Conservation (phyloP, 1,140 invertebrate genomes). For the Stenopsyche tienmushanensis region DNA sequence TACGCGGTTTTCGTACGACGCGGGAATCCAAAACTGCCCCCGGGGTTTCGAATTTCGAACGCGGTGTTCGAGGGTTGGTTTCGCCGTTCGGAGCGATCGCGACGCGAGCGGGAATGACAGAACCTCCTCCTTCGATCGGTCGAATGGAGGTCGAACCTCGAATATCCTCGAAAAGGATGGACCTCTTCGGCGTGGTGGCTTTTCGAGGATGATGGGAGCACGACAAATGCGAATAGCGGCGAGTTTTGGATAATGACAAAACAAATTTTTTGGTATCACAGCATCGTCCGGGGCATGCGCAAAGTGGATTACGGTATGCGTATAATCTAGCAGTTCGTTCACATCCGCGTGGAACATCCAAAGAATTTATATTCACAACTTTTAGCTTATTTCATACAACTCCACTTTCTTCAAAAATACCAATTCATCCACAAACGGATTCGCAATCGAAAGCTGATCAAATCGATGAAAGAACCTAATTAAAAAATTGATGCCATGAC, state of each 20-base stretch:
- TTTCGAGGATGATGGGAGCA: not conserved
- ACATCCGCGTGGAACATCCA: slow-evolving; percentile 20
- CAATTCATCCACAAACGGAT: too few species aligned
- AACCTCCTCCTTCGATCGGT: not conserved
- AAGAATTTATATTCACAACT: not conserved
- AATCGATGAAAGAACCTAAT: too few species aligned
- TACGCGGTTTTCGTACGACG: too few species aligned
- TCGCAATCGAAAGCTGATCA: too few species aligned
- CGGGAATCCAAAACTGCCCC: not conserved
- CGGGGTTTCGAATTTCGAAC: not conserved
- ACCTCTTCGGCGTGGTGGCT: not conserved
- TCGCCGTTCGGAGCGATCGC: not conserved
- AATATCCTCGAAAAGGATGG: too few species aligned
- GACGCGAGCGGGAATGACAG: not conserved
- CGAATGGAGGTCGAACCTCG: not conserved
- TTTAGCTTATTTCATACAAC: too few species aligned
- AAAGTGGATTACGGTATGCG: slow-evolving; percentile 35
- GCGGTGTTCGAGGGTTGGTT: not conserved
- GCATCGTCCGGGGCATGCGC: slow-evolving; percentile 39
- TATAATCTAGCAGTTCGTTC: slow-evolving; percentile 38
- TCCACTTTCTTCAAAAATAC: too few species aligned
- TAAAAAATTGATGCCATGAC: too few species aligned
- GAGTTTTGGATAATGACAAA: slow-evolving; percentile 39
- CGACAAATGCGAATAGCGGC: slow-evolving; percentile 25
- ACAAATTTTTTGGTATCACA: slow-evolving; percentile 41